phyloP scores from a whole-genome alignment of 2,113 vertebrate species.

The Corythaeola cristata region DNA sequence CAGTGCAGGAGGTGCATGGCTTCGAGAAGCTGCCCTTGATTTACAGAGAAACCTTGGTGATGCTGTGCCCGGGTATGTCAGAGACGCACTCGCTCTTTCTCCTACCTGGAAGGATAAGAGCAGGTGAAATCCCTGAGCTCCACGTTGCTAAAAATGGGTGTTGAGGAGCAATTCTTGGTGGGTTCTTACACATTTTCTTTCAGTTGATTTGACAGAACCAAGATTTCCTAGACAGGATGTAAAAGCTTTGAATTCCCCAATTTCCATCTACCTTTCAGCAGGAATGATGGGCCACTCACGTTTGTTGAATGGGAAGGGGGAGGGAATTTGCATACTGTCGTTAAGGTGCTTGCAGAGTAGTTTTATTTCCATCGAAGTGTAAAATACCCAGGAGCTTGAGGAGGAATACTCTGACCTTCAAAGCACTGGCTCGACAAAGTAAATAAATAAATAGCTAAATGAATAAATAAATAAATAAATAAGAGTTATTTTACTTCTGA shows the following conservation, averaged over 20 bases:
- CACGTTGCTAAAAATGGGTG: background rate
- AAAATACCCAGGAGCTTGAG: background rate
- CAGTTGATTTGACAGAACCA: background rate
- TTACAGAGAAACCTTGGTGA: background rate
- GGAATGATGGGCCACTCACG: background rate
- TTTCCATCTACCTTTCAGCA: background rate
- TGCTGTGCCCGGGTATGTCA: background rate
- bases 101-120: background rate
- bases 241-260: background rate
- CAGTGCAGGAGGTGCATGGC: background rate
- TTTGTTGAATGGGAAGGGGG: background rate
- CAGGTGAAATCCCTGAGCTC: background rate
- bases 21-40: background rate
- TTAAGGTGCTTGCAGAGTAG: background rate
- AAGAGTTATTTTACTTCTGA: background rate
- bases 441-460: too few species aligned
- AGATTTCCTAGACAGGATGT: background rate
- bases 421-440: background rate
- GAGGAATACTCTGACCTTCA: background rate
- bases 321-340: background rate
- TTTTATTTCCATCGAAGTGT: background rate
- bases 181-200: background rate
- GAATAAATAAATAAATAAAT: too few species aligned
- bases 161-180: background rate
- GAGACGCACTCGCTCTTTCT: accelerated